Evolutionary conservation across 2,113 vertebrate genomes (phyloP).

Genomic region (Burhinus bistriatus): DNA sequence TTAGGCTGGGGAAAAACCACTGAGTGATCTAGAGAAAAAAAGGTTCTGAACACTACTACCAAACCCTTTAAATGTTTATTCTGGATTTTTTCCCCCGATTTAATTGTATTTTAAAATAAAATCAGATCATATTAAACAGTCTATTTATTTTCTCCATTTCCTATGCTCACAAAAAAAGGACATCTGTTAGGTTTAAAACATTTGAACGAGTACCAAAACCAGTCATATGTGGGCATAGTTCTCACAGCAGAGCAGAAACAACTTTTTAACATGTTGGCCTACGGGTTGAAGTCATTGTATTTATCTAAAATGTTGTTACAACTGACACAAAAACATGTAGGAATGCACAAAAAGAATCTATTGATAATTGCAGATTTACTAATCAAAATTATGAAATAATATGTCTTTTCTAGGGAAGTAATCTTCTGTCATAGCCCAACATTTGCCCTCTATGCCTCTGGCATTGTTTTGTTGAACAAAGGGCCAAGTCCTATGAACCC

Average conservation of each 20-base stretch:
- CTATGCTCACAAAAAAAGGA: neutral
- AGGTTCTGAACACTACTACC: accelerated
- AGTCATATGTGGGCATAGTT: neutral
- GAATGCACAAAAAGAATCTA: neutral
- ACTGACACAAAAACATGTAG: neutral
- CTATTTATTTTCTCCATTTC: constrained; percentile 3
- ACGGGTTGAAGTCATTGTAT: neutral
- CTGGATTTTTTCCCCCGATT: neutral
- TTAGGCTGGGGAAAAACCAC: neutral
- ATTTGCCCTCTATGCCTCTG: neutral
- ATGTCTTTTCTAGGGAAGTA: neutral
- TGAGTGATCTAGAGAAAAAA: neutral
- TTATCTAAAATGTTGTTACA: neutral
- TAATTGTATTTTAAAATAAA: neutral
- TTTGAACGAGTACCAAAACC: neutral
- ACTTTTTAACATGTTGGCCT: neutral
- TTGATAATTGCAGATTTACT: neutral
- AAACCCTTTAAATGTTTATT: neutral
- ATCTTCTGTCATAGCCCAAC: neutral
- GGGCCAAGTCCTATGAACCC: neutral
- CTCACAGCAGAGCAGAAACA: neutral
- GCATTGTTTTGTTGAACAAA: neutral
- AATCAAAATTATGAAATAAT: neutral
- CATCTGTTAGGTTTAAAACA: constrained; percentile 1
- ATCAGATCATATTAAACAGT: neutral